These are phyloP conservation scores for Coelinius sp. DNA, from an alignment of 2,888 invertebrate genomes.

Conservation along the genomic window DNA sequence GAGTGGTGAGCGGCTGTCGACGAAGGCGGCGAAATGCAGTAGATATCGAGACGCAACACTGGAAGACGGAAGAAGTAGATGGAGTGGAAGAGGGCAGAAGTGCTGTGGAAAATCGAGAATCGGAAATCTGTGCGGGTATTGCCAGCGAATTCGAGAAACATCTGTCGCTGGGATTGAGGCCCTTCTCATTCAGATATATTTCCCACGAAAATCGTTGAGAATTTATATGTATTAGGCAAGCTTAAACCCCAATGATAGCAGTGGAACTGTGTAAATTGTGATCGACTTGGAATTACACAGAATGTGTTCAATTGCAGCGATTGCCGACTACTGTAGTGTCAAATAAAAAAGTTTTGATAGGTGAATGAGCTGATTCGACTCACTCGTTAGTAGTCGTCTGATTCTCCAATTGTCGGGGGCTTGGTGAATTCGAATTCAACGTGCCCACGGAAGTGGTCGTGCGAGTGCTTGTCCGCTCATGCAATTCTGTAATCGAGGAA, in stretches of 20 bases:
- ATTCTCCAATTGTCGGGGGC: slow-evolving; percentile 44
- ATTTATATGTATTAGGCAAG: slow-evolving; percentile 15
- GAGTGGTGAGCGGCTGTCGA: slow-evolving; percentile 35
- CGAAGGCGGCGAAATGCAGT: slow-evolving; percentile 6
- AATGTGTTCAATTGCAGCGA: slow-evolving; percentile 25
- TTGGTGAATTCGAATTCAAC: slow-evolving; percentile 33
- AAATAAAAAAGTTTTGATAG: neutral
- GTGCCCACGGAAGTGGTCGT: slow-evolving; percentile 40
- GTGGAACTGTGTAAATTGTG: slow-evolving; percentile 11
- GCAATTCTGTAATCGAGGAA: slow-evolving; percentile 50
- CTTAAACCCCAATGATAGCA: slow-evolving; percentile 12
- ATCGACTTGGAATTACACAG: slow-evolving; percentile 4
- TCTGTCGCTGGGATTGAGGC: slow-evolving; percentile 28
- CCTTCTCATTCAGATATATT: slow-evolving; percentile 19
- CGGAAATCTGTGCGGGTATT: slow-evolving; percentile 25
- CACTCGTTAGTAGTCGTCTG: slow-evolving; percentile 37
- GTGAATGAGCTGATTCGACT: slow-evolving; percentile 36
- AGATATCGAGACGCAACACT: slow-evolving; percentile 19
- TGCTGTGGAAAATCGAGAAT: slow-evolving; percentile 21
- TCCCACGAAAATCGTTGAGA: neutral
- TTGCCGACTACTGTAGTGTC: slow-evolving; percentile 3
- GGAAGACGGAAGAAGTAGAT: neutral
- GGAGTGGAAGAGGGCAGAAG: neutral
- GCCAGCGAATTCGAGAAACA: slow-evolving; percentile 30
- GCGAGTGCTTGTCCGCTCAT: slow-evolving; percentile 12